A percentile compares a stretch with the other conserved stretches of the same genome.
Conservation (phyloP, 2,113 vertebrate genomes). For the Mionectes macconnelli region DNA sequence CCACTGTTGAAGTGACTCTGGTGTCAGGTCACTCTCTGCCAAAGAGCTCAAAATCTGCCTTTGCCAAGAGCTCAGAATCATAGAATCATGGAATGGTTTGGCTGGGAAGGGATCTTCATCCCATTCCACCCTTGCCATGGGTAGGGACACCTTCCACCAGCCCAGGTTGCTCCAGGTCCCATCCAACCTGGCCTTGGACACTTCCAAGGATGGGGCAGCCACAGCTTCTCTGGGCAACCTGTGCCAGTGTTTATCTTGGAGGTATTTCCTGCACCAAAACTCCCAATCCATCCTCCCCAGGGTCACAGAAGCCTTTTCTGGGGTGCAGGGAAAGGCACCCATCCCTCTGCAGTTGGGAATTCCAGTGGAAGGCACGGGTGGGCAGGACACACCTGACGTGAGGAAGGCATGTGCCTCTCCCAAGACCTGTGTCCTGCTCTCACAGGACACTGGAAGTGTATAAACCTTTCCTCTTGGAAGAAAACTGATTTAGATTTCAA, state of each 20-base stretch:
- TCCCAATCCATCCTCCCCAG: not conserved
- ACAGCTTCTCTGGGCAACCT: not conserved
- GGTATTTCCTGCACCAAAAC: not conserved
- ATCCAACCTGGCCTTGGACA: rapidly evolving
- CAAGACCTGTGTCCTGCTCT: not conserved
- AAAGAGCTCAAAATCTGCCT: not conserved
- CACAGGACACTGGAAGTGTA: not conserved
- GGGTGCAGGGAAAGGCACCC: not conserved
- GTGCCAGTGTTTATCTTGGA: not conserved
- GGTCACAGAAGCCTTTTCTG: not conserved
- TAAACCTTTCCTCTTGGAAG: not conserved
- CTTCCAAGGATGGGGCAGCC: not conserved
- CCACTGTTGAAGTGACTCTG: rapidly evolving
- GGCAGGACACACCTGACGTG: rapidly evolving
- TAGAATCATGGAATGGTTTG: not conserved
- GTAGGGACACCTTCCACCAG: not conserved
- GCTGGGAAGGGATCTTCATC: not conserved
- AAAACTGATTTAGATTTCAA: not conserved
- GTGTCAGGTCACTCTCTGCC: not conserved
- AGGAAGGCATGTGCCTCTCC: not conserved
- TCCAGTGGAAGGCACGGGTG: rapidly evolving
- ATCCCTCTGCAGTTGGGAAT: not conserved
- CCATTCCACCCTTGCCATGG: not conserved
- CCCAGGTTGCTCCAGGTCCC: not conserved
- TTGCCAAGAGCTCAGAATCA: not conserved